Evolutionary conservation across 2,113 vertebrate genomes (phyloP).

Genomic region (Lichenostomus cassidix): DNA sequence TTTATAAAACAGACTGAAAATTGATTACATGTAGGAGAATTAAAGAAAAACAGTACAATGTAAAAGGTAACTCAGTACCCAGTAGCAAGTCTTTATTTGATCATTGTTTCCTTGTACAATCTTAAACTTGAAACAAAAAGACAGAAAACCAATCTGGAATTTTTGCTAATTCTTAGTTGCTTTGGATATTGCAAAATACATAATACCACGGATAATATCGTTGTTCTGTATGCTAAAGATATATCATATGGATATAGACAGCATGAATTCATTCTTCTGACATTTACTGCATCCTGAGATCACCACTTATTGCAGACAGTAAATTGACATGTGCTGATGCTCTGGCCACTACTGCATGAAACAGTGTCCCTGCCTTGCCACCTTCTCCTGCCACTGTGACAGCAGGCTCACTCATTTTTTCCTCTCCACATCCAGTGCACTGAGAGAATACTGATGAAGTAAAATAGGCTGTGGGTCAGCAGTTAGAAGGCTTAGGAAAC

Average conservation of each 20-base stretch:
- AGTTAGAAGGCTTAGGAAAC: background rate
- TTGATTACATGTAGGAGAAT: background rate
- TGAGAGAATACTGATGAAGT: background rate
- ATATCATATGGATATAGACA: background rate
- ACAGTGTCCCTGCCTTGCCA: background rate
- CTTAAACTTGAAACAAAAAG: background rate
- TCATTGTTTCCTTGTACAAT: constrained; percentile 22
- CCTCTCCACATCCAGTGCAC: background rate
- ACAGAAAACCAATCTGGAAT: background rate
- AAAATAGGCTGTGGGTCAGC: background rate
- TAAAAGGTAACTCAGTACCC: background rate
- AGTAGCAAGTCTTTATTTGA: constrained; percentile 43
- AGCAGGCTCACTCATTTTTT: background rate
- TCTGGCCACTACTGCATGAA: background rate
- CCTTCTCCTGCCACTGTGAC: background rate
- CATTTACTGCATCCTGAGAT: background rate
- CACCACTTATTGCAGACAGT: background rate
- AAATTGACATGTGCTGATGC: background rate
- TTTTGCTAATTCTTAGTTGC: background rate
- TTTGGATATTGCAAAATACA: background rate
- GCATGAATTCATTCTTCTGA: background rate
- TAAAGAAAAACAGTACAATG: constrained; percentile 22
- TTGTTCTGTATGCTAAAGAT: background rate
- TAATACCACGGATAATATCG: background rate
- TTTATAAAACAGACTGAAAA: background rate